Evolutionary conservation across 2,888 invertebrate genomes (phyloP).

Genomic region (Stenodema calcarata): DNA sequence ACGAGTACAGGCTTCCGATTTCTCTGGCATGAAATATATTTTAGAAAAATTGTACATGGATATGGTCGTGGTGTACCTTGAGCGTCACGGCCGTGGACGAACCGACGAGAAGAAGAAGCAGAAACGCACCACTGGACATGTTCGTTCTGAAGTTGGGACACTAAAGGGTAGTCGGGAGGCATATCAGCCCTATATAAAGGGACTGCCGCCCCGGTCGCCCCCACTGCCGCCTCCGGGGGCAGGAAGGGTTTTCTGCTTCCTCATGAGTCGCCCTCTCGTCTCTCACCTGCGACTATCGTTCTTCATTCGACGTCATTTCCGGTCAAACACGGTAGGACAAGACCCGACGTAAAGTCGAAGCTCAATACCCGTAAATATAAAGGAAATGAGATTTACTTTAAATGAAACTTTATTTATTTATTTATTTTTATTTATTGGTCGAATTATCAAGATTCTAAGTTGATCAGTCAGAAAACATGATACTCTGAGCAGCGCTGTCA

Average conservation of each 20-base stretch:
- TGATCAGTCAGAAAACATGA: no score
- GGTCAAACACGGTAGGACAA: background rate
- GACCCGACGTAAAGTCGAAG: no score
- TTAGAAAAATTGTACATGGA: no score
- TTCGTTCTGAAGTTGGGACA: conserved; percentile 23
- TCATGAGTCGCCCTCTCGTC: background rate
- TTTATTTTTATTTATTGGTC: no score
- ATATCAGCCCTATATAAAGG: conserved; percentile 38
- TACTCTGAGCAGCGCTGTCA: no score
- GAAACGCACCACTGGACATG: conserved; percentile 38
- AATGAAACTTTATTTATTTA: no score
- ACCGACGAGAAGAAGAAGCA: conserved; percentile 8
- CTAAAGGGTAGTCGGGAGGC: conserved; percentile 42
- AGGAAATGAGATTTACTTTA: no score
- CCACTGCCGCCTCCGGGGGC: background rate
- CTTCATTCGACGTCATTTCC: background rate
- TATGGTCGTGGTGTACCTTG: background rate
- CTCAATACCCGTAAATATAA: no score
- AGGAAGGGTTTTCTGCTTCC: background rate
- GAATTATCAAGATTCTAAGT: no score
- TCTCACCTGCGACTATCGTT: background rate
- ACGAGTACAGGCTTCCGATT: no score
- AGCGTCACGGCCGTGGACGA: background rate
- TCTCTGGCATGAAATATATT: no score
- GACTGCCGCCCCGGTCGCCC: conserved; percentile 23